Evolutionary conservation across 2,797 vertebrate genomes (phyloP), one percentile per base, ranked within the genome.

Genomic region (Anabacerthia variegaticeps): DNA sequence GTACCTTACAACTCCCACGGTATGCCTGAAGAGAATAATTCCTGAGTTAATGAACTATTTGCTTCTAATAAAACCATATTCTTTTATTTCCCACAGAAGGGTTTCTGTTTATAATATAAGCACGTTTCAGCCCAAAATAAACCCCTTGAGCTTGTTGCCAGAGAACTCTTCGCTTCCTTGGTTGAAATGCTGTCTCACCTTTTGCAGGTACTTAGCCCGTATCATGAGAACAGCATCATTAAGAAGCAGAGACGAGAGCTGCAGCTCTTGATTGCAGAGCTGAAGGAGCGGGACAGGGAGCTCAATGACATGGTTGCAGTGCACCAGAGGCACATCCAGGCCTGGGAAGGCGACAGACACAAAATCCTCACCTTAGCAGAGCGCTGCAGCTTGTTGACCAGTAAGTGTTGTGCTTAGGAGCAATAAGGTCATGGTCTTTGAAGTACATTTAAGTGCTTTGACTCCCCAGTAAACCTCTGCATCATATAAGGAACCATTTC

Each of bases 261-360:
- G 19, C 98, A 99, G 97, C 94, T 99, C 83, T 97, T 99, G 80
- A 98, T 99, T 54, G 95, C 97, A 6, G 99, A 99, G 77, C 96
- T 99, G 81, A 98, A 98, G 94, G 98, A 99, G 76, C 96, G 98
- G 0, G 99, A 99, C 49, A 90, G 88, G 81, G 99, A 99, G 84
- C 98, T 99, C 67, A 98, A 98, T 93, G 96, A 97, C 9, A 98
- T 98, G 98, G 98, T 98, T 5, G 95, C 97, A 1, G 98, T 98
- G 36, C 98, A 99, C 79, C 98, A 98, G 41, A 98, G 97, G 32
- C 99, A 99, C 63, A 97, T 99, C 4, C 97, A 98, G 4, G 97
- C 98, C 13, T 99, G 99, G 99, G 98, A 99, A 19, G 97, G 98
- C 23, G 99, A 99, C 91, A 98, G 98, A 4, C 98, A 99, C 71